Evolutionary conservation across 1,140 invertebrate species (phyloP), one percentile per base, ranked within the genome.

Genomic region (Cydia amplana): DNA sequence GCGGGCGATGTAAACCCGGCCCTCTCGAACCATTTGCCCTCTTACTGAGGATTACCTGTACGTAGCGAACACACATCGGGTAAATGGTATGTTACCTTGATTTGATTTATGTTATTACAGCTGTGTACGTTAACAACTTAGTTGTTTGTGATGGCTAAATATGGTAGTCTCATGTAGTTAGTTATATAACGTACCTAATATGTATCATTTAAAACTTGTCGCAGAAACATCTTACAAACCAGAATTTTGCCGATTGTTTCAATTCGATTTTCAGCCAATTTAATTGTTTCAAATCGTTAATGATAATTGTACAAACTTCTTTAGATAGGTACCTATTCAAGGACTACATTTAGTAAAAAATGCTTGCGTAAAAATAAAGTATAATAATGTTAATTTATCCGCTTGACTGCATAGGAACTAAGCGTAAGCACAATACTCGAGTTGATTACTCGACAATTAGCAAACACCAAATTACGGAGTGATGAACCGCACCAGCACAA

Each of bases 21-120:
- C 60, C 64, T 72, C 72, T 73, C 77, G 72, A 63, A 74, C 81
- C 75, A 81, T 81, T 83, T 84, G 78, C 79, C 83, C 76, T 75
- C 76, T 77, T 70, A 10, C 28, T 18, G 18, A 18, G 65, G 65
- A 32, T 70, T 70, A 70, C 65, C 36, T 18, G 65, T 18, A 14
- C 32, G n/a, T 10, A 12, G 18, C 51, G 6, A 55, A 7, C n/a
- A 55, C 9, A 55, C 51, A 18, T n/a, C 51, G n/a, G n/a, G 51
- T 49, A 55, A 55, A 55, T 55, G n/a, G 20, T 23, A 23, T 51
- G 49, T 60, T 60, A 23, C 55, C 55, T 60, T 60, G 55, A 60
- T 60, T 60, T 60, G 55, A 60, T 60, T 60, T 60, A 60, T 60
- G 20, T 60, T 60, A 60, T 23, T 60, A 20, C 20, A 23, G 20